These are phyloP conservation scores for Xestia ashworthii DNA, from an alignment of 2,888 invertebrate genomes.

Conservation along the genomic window DNA sequence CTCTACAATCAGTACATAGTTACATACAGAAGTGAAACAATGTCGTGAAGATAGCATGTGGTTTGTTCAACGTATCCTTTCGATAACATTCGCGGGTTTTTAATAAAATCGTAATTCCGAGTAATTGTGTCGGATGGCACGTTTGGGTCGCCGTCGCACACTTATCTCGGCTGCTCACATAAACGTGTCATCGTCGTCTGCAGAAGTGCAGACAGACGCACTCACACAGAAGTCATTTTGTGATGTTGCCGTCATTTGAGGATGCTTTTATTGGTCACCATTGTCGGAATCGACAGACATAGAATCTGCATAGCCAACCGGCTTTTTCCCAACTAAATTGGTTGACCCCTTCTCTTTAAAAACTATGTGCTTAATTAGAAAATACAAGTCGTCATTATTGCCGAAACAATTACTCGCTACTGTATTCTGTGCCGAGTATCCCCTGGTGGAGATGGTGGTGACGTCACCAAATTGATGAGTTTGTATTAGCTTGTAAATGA, in stretches of 20 bases:
- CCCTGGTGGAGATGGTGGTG: neutral
- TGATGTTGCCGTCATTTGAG: neutral
- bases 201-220: neutral
- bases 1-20: too few relatives aligned
- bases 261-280: neutral
- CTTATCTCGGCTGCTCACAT: neutral
- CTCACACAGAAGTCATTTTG: neutral
- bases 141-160: neutral
- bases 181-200: neutral
- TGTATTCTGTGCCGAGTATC: neutral
- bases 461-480: neutral
- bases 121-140: slow-evolving; percentile 4
- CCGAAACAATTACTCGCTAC: neutral
- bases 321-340: too few relatives aligned
- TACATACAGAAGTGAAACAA: neutral
- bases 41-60: neutral
- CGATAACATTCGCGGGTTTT: neutral
- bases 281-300: neutral
- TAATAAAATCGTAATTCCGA: neutral
- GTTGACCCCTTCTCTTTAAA: too few relatives aligned
- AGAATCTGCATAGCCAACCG: too few relatives aligned
- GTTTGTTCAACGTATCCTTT: neutral
- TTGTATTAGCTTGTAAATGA: neutral
- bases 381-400: neutral
- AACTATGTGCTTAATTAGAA: too few relatives aligned